These are phyloP conservation scores for Nemapogon koenigi DNA, from an alignment of 2,888 invertebrate genomes.

Conservation along the genomic window DNA sequence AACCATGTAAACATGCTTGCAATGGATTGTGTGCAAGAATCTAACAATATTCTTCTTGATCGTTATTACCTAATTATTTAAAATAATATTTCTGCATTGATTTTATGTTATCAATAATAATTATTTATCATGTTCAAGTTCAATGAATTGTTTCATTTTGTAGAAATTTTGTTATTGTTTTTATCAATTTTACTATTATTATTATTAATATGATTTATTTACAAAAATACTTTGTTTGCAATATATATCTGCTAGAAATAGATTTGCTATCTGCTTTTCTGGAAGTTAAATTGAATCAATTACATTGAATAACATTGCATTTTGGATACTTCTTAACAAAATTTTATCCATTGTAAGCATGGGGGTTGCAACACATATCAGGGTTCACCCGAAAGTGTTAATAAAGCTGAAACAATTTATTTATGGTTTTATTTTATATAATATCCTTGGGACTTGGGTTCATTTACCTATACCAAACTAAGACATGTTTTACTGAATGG, in stretches of 20 bases:
- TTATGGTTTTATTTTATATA: conserved; percentile 35
- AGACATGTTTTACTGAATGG: too few species aligned
- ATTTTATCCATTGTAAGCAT: conserved; percentile 31
- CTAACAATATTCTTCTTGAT: too few species aligned
- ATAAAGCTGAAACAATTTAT: conserved; percentile 42
- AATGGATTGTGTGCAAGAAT: too few species aligned
- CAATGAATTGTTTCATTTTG: background rate
- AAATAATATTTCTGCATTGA: too few species aligned
- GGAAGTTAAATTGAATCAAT: background rate
- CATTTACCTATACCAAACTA: too few species aligned
- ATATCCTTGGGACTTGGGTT: too few species aligned
- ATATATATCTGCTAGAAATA: background rate
- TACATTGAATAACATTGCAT: background rate
- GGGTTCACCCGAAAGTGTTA: conserved; percentile 55
- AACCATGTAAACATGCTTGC: too few species aligned
- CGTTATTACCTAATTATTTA: too few species aligned
- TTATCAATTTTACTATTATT: conserved; percentile 11
- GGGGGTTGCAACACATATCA: conserved; percentile 56
- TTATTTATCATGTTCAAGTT: too few species aligned
- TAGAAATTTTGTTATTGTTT: conserved; percentile 11
- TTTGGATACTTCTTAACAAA: background rate
- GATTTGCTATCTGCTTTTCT: background rate
- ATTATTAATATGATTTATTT: conserved; percentile 6
- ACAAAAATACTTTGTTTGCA: background rate
- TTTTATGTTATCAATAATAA: too few species aligned